Evolutionary conservation across 64 coral and sea anemone species (phyloP), one percentile per base, ranked within the genome.

Genomic region (Acropora yongei): DNA sequence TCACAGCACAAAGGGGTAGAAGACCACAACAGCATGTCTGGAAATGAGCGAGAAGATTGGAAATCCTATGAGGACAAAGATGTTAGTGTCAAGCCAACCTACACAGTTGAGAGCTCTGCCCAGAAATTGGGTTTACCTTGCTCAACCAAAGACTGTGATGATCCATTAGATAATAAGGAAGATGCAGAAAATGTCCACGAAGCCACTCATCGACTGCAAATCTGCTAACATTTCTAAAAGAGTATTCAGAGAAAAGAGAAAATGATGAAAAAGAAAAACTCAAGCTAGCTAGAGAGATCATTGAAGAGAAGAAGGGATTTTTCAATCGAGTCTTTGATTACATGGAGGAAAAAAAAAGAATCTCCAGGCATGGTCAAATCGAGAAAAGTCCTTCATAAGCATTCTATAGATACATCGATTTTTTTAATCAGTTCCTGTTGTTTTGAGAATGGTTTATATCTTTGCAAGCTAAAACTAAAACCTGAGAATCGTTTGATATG

Each of bases 181-280:
- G 82, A 85, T 43, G n/a, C 8, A n/a, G 68, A 41, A 68, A 85
- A 66, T 42, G 60, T 11, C 82, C 82, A 85, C 40, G 58, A 39
- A 48, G 83, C 63, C 44, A 67, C 18, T 86, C 83, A 4, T 86
- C 83, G 9, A 67, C 83, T 43, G 30, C 83, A 72, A 66, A 86
- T 47, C 71, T 86, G 83, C 44, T 78, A 83, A 44, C 18, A 72
- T 88, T 93, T 78, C 60, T 88, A 67, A 78, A 88, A 51, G 48
- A 45, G 73, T 93, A 93, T 80, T 65, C 4, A 49, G 84, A 93
- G 50, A 84, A 87, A 50, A 80, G 72, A 75, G 91, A 93, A 50
- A 73, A 93, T 81, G 91, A 66, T 5, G 84, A 93, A 58, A 75
- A 86, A 86, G 81, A 92, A 86, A 92, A 86, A 84, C 12, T 92